Base-by-base conservation (phyloP, 2,888 invertebrate genomes). In the Ichneumoninae sp. region DNA sequence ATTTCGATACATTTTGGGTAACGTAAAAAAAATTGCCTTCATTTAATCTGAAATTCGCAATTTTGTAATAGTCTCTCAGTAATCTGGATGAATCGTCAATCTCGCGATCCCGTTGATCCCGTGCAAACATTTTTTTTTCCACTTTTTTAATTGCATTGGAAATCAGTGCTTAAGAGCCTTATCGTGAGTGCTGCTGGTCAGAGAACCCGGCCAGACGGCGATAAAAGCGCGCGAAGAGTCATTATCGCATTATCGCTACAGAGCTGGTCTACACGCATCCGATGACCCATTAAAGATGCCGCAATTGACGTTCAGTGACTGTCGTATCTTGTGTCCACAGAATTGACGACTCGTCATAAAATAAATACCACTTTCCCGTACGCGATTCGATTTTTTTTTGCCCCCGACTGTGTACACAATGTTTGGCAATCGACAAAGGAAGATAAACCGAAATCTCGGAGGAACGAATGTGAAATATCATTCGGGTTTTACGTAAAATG, bases 211-310 rank as follows among this genome's bases (percentile, higher is more conserved):
- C 19, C 50, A 26, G 70, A 50, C 10, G 40, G 40, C 2, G 40
- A 73, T 57, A 76, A 74, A 73, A 60, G 10, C 73, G 54, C 60
- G 73, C 22, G 13, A 66, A 63, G 63, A 77, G 50, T 54, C 22
- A 57, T 71, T 57, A 68, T 76, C 50, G 71, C 63, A 50, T 68
- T 83, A 73, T 71, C 71, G 44, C 16, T 22, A 8, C 57, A 1
- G 54, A 60, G 47, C 75, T 47, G 19, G 47, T 36, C 60, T 60
- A 69, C n/a, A 16, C 57, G 36, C 73, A 69, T 69, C 63, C 76
- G 77, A 74, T 73, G 77, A 84, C 81, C 81, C 77, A 54, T 77
- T 68, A 33, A 71, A 54, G 19, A 47, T 75, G 47, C 65, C 40
- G 57, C 65, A 57, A 71, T 50, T 50, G 44, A 26, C 63, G 26